These are phyloP conservation scores for Rhombomys opimus DNA, from an alignment of 2,113 vertebrate species.

Conservation along the genomic window DNA sequence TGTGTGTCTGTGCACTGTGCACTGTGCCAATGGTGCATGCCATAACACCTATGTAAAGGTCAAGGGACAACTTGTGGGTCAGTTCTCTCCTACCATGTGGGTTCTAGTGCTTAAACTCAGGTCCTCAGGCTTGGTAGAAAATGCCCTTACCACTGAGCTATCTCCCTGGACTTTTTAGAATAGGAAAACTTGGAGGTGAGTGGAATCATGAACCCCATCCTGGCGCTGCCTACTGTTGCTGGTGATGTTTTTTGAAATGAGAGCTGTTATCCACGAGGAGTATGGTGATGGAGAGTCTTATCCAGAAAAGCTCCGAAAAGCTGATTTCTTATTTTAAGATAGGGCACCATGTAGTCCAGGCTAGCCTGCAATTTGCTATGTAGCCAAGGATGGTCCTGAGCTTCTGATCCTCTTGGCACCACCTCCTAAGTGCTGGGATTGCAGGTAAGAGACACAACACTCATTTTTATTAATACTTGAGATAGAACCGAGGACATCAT, in stretches of 20 bases:
- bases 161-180: not conserved
- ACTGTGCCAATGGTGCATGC: not conserved
- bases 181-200: not conserved
- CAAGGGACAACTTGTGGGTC: not conserved
- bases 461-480: not conserved
- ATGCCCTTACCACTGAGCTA: not conserved
- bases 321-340: not conserved
- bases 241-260: not conserved
- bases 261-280: not conserved
- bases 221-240: not conserved
- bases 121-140: not conserved
- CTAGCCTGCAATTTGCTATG: not conserved
- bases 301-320: not conserved
- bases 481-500: not conserved
- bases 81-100: not conserved
- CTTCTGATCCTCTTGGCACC: not conserved
- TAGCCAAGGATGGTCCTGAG: not conserved
- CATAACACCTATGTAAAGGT: not conserved
- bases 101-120: not conserved
- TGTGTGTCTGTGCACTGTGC: too few species aligned
- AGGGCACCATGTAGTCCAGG: not conserved
- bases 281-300: not conserved
- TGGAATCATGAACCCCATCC: not conserved
- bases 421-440: not conserved
- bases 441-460: not conserved